Conservation (phyloP, 2,888 invertebrate species). For the Ectemnius continuus region DNA sequence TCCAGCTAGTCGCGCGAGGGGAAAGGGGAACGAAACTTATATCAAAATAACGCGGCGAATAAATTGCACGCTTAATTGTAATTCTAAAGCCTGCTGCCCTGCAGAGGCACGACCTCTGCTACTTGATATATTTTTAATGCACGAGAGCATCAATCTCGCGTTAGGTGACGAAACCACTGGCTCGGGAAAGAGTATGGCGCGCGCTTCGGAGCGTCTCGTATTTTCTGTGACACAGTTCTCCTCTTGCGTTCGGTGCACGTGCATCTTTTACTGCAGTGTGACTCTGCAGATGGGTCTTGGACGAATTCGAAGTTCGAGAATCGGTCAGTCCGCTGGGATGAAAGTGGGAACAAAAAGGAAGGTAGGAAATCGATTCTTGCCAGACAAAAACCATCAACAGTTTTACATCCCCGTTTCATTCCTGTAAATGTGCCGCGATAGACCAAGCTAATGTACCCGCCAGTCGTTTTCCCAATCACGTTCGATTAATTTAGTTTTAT, state of each 20-base stretch:
- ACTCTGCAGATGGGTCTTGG: too few relatives aligned
- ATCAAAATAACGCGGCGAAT: constrained; percentile 60
- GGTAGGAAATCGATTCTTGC: background rate
- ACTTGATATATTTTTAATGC: constrained; percentile 71
- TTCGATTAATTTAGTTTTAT: too few relatives aligned
- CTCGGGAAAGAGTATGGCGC: constrained; percentile 41
- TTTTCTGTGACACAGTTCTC: constrained; percentile 26
- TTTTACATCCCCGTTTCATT: background rate
- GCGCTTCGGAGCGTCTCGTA: constrained; percentile 38
- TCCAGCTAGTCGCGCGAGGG: constrained; percentile 15
- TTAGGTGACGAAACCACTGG: constrained; percentile 47
- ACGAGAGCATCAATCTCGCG: constrained; percentile 66
- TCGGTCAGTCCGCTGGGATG: background rate
- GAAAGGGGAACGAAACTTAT: constrained; percentile 45
- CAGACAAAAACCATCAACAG: background rate
- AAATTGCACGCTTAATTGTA: constrained; percentile 66
- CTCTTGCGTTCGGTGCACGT: too few relatives aligned
- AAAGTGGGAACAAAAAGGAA: constrained; percentile 11
- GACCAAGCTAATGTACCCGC: background rate
- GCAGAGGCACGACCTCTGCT: constrained; percentile 40
- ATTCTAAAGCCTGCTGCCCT: constrained; percentile 58
- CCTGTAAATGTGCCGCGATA: background rate
- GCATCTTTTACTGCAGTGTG: too few relatives aligned
- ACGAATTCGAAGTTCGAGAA: too few relatives aligned
- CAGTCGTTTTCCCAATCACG: background rate